Base-by-base conservation (phyloP, 1,140 invertebrate species). In the Hycleus phaleratus region DNA sequence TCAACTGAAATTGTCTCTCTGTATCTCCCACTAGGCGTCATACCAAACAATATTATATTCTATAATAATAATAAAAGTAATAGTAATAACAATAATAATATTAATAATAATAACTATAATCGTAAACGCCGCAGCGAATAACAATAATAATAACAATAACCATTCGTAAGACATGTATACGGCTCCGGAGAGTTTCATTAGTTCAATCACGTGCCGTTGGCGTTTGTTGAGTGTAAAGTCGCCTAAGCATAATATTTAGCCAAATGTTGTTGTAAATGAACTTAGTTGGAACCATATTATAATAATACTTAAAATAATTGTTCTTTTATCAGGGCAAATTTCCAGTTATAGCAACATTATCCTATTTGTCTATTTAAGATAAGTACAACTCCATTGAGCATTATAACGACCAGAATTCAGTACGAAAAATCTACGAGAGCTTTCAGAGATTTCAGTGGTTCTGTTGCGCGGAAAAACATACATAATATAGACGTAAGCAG, bases 141-240 rank as follows among this genome's bases (percentile, higher is more conserved):
- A 63, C 61, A 69, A 67, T 70, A 69, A 69, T 66, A 65, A 66
- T 70, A 69, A 70, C 63, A 62, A 66, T 70, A 68, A 70, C 67
- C 63, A 56, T 70, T 70, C 48, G 54, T 61, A 59, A 66, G 66
- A 68, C 66, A 68, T 68, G 58, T 68, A 66, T 68, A 68, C 56
- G 66, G 64, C 59, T 61, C 64, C 58, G 39, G 62, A 58, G 64
- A 68, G 60, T 66, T 68, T 68, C 66, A 68, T 68, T 68, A 68
- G 66, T 68, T 64, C 58, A 66, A 66, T 68, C 62, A 66, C 64
- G 62, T 66, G 60, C 57, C 58, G 59, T 47, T 49, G 38, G 56
- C 48, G 55, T 49, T 44, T 12, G 51, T 32, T 32, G 32, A n/a
- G 32, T 44, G 53, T 56, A 46, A 49, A 60, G 46, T 60, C 49